Evolutionary conservation across 2,888 invertebrate genomes (phyloP).

Genomic region (Cenopis cana): DNA sequence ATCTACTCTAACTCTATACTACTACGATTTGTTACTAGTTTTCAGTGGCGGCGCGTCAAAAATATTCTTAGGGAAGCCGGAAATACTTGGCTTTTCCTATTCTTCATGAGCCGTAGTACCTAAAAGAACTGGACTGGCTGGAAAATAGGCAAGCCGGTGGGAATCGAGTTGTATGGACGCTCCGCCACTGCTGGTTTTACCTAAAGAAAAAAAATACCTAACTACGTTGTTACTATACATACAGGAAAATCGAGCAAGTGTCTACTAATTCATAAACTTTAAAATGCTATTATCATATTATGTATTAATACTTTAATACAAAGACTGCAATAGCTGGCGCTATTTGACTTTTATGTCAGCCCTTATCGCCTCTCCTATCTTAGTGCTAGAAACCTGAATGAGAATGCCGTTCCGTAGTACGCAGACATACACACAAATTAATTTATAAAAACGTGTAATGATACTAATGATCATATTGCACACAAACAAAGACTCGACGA

Average conservation of each 20-base stretch:
- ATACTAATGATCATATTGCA: slow-evolving; percentile 52
- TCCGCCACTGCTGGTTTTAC: not conserved
- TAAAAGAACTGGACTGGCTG: too few species aligned
- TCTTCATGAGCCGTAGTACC: too few species aligned
- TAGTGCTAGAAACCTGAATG: slow-evolving; percentile 40
- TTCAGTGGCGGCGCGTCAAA: too few species aligned
- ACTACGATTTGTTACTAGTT: too few species aligned
- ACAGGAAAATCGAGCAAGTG: not conserved
- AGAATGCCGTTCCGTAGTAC: slow-evolving; percentile 40
- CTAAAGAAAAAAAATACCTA: not conserved
- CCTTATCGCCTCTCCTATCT: slow-evolving; percentile 33
- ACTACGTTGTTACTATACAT: not conserved
- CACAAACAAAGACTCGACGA: slow-evolving; percentile 59
- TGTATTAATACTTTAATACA: too few species aligned
- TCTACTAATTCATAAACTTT: not conserved
- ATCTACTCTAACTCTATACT: too few species aligned
- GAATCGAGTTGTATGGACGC: too few species aligned
- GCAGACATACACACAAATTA: slow-evolving; percentile 39
- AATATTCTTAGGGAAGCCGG: too few species aligned
- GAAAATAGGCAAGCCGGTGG: too few species aligned
- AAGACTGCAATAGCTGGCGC: slow-evolving; percentile 11
- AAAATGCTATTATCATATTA: not conserved
- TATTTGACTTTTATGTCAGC: slow-evolving; percentile 17
- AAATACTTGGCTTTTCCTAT: too few species aligned
- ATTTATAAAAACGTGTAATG: slow-evolving; percentile 57